phyloP scores from a whole-genome alignment of 1,140 invertebrate genomes.

The Drosophila ananassae region DNA sequence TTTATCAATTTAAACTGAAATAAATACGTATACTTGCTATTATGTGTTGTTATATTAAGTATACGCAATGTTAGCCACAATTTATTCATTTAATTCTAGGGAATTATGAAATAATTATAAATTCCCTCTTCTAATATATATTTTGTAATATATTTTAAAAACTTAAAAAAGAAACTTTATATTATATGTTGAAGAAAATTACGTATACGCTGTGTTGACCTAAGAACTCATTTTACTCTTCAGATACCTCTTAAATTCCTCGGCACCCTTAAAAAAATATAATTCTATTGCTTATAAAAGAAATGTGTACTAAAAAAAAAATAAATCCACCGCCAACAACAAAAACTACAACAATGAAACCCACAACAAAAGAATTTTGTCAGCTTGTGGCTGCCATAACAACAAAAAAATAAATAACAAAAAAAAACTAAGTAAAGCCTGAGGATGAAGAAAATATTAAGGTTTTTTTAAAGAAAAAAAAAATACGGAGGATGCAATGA shows the following conservation, averaged over 20 bases:
- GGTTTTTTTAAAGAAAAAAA: constrained; percentile 35
- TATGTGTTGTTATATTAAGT: too few species aligned
- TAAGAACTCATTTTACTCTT: background rate
- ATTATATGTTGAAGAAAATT: background rate
- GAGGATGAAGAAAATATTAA: constrained; percentile 32
- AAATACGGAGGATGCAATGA: constrained; percentile 32
- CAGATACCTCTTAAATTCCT: background rate
- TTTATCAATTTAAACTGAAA: too few species aligned
- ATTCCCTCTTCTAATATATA: too few species aligned
- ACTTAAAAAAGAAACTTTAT: too few species aligned
- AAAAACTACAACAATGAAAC: constrained; percentile 32
- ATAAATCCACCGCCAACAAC: constrained; percentile 8
- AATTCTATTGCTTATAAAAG: constrained; percentile 29
- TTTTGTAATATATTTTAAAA: too few species aligned
- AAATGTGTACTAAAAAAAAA: constrained; percentile 17
- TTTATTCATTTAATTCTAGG: too few species aligned
- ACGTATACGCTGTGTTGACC: background rate
- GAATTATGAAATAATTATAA: too few species aligned
- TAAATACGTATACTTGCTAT: background rate
- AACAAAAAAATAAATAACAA: constrained; percentile 9
- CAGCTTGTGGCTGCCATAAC: constrained; percentile 54
- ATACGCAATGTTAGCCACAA: too few species aligned
- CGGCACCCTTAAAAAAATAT: constrained; percentile 24
- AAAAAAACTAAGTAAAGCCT: constrained; percentile 16
- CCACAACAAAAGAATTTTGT: constrained; percentile 65